Percentiles rank a stretch among this genome's conserved stretches.
phyloP scores from a whole-genome alignment of 2,797 vertebrate genomes.

The Coendou prehensilis region DNA sequence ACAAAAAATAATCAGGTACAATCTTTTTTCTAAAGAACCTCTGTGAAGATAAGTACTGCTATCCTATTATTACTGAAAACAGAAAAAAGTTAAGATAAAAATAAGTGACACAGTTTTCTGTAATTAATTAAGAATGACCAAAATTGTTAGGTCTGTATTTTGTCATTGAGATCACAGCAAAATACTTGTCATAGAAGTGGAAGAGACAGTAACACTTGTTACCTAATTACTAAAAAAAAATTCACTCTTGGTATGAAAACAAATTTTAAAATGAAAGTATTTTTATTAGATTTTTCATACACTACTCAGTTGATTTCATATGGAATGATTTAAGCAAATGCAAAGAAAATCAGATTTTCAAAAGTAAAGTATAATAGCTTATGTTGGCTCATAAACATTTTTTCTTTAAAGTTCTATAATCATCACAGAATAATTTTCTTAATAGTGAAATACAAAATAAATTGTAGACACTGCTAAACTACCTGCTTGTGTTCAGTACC shows the following conservation, averaged over 20 bases:
- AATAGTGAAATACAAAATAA: slow-evolving; percentile 69
- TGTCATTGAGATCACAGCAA: slow-evolving; percentile 67
- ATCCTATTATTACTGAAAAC: slow-evolving; percentile 34
- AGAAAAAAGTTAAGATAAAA: slow-evolving; percentile 42
- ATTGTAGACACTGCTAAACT: slow-evolving; percentile 56
- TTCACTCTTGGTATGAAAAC: slow-evolving; percentile 60
- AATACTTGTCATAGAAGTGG: slow-evolving; percentile 25
- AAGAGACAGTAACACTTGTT: slow-evolving; percentile 11
- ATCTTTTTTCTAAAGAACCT: slow-evolving; percentile 24
- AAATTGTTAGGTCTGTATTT: slow-evolving; percentile 10
- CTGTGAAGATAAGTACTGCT: neutral
- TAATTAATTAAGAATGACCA: slow-evolving; percentile 20
- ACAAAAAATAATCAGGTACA: slow-evolving; percentile 48
- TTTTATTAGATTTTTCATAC: slow-evolving; percentile 54
- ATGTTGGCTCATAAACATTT: slow-evolving; percentile 7
- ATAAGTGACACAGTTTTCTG: slow-evolving; percentile 56
- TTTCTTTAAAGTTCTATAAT: slow-evolving; percentile 46
- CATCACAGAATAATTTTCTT: slow-evolving; percentile 51
- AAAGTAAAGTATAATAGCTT: slow-evolving; percentile 6
- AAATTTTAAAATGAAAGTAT: slow-evolving; percentile 57
- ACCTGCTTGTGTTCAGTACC: slow-evolving; percentile 71
- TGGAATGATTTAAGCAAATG: slow-evolving; percentile 26
- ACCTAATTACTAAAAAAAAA: slow-evolving; percentile 59
- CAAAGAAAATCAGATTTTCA: slow-evolving; percentile 70
- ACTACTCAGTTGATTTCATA: slow-evolving; percentile 45